A percentile compares a stretch with the other conserved stretches of the same genome.
Conservation (phyloP, 37 sponge, comb jelly and placozoan genomes). For the Spongia lamella region DNA sequence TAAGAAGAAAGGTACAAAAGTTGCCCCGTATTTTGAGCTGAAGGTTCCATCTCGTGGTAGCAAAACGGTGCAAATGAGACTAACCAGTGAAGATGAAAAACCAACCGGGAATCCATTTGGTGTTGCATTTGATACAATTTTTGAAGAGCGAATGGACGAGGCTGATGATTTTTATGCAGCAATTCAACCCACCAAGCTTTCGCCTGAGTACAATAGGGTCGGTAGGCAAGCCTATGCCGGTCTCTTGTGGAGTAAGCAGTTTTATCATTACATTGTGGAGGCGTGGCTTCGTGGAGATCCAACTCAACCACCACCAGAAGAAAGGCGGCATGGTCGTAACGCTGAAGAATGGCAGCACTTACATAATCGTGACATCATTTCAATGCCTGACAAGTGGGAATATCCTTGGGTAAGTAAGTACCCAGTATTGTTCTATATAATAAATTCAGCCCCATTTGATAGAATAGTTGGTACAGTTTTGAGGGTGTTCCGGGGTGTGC, state of each 20-base stretch:
- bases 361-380: constrained; percentile 89
- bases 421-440: too few species aligned
- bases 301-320: constrained; percentile 32
- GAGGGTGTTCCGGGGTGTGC: too few species aligned
- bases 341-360: constrained; percentile 89
- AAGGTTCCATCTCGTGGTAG: constrained; percentile 71
- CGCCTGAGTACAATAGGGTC: constrained; percentile 53
- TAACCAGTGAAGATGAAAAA: constrained; percentile 47
- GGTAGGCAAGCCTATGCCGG: constrained; percentile 92
- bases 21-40: constrained; percentile 68
- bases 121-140: constrained; percentile 48
- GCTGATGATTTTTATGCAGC: constrained; percentile 78
- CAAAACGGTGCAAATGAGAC: constrained; percentile 47
- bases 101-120: constrained; percentile 55
- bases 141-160: constrained; percentile 61
- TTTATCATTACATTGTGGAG: constrained; percentile 90
- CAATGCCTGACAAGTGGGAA: constrained; percentile 99
- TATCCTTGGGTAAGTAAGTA: constrained; percentile 89
- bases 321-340: constrained; percentile 68
- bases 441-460: too few species aligned
- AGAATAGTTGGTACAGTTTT: too few species aligned
- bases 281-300: constrained; percentile 92
- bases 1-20: constrained; percentile 73
- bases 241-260: constrained; percentile 95
- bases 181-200: constrained; percentile 24